These are phyloP conservation scores for Scomber japonicus DNA, from an alignment of 2,113 vertebrate genomes.

Conservation along the genomic window DNA sequence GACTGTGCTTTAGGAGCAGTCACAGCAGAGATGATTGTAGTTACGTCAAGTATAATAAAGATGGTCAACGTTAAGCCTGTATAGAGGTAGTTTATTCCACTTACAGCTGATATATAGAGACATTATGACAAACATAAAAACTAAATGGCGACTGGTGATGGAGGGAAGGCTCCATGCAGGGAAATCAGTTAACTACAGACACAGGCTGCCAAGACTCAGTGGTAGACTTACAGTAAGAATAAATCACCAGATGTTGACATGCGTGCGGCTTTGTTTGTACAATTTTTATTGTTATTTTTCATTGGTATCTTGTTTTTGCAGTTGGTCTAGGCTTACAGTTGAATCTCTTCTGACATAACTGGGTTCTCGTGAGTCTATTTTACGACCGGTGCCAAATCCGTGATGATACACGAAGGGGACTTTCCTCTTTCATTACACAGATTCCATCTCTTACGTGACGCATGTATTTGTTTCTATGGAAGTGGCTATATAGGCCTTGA, in stretches of 20 bases:
- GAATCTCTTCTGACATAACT: conserved; percentile 43
- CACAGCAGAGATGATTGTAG: conserved; percentile 11
- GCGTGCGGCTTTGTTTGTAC: conserved; percentile 32
- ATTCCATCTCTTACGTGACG: conserved; percentile 29
- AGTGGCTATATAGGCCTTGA: conserved; percentile 50
- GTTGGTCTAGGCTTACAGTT: neutral
- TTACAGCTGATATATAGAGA: conserved; percentile 41
- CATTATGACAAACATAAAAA: conserved; percentile 51
- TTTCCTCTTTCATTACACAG: conserved; percentile 60
- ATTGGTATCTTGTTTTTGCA: conserved; percentile 19
- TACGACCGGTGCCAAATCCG: conserved; percentile 39
- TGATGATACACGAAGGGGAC: conserved; percentile 46
- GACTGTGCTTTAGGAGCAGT: conserved; percentile 10
- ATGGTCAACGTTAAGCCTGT: conserved; percentile 8
- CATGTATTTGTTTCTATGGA: conserved; percentile 55
- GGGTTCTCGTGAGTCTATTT: conserved; percentile 51
- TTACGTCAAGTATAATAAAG: conserved; percentile 36
- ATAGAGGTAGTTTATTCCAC: conserved; percentile 7
- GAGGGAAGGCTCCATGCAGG: conserved; percentile 39
- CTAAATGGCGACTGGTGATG: conserved; percentile 32
- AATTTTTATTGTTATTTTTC: conserved; percentile 34
- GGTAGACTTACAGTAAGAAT: conserved; percentile 26
- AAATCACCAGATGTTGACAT: conserved; percentile 49
- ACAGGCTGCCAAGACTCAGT: conserved; percentile 27
- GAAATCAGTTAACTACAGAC: conserved; percentile 59